Evolutionary conservation across 2,113 vertebrate genomes (phyloP), one percentile per base, ranked within the genome.

Genomic region (Microtus richardsoni): DNA sequence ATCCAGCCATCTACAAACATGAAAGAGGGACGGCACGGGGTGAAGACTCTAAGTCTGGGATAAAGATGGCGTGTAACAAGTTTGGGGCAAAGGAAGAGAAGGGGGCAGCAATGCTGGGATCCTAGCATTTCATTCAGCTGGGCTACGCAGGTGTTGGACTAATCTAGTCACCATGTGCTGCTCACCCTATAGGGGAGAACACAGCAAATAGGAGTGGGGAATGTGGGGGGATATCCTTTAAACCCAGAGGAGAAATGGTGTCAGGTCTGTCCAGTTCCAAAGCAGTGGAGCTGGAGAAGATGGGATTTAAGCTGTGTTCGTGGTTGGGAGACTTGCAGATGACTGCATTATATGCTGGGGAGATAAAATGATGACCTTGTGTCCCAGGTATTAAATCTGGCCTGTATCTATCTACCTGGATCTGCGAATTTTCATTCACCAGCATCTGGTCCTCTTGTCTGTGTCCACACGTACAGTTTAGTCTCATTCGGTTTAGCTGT

Each of bases 181-280:
- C 26, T 17, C 26, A 39, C 11, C 44, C 21, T 5, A 6, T 8
- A 47, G n/a, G 16, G 13, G 10, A 36, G 24, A 12, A 47, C 10
- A 8, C 0, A 13, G 58, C 6, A 3, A 28, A 71, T 0, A 54
- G n/a, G 8, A 2, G 24, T 0, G 5, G 41, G 80, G 6, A 2
- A 0, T n/a, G 19, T 16, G 21, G 39, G 39, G 39, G 14, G 71
- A 24, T 1, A 62, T 60, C 68, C 64, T 73, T 78, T 0, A 73
- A n/a, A 30, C 9, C 54, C 66, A 36, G 49, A 28, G 39, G 41
- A 75, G 49, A 71, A 73, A 47, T 0, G 17, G 13, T 36, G 12
- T 47, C n/a, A 52, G 28, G 21, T 88, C 33, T 47, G n/a, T 64
- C 60, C 9, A 36, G 86, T 26, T 49, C 36, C 3, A 52, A 28